phyloP scores from a whole-genome alignment of 2,888 invertebrate genomes.

The Cataglyphis cursor region DNA sequence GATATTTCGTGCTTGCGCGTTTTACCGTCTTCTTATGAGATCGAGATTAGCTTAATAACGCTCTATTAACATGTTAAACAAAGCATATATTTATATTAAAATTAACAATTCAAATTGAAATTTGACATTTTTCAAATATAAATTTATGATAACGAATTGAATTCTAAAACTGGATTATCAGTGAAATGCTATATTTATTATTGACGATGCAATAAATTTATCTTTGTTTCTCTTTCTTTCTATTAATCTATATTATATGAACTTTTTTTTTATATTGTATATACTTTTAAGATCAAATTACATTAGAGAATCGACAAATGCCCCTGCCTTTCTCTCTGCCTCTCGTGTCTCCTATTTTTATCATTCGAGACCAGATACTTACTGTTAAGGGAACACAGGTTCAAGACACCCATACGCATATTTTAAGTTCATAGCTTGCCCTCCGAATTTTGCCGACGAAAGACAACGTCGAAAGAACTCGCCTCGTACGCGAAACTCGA shows the following conservation, averaged over 20 bases:
- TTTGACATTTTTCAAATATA: not conserved
- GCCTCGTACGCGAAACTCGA: slow-evolving; percentile 46
- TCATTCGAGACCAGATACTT: not conserved
- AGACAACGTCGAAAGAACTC: slow-evolving; percentile 26
- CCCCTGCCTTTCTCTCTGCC: not conserved
- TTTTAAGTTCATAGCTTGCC: slow-evolving; percentile 4
- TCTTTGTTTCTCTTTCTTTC: not conserved
- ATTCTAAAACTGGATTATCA: not conserved
- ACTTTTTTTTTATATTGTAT: not conserved
- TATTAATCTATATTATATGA: not conserved
- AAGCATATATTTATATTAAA: not conserved
- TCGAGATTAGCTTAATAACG: not conserved
- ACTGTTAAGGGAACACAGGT: not conserved
- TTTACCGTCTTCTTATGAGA: not conserved
- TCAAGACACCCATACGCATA: not conserved
- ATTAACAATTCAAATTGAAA: not conserved
- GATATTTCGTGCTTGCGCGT: not conserved
- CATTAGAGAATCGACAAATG: not conserved
- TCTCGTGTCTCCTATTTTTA: not conserved
- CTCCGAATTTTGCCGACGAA: slow-evolving; percentile 41
- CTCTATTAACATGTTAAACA: not conserved
- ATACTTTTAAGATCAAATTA: slow-evolving; percentile 4
- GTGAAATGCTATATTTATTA: not conserved
- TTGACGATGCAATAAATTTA: not conserved
- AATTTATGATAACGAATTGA: not conserved